A percentile compares a stretch with the other conserved stretches of the same genome.
These are phyloP conservation scores for Silurus aristotelis DNA, from an alignment of 2,797 vertebrate species.

Conservation along the genomic window DNA sequence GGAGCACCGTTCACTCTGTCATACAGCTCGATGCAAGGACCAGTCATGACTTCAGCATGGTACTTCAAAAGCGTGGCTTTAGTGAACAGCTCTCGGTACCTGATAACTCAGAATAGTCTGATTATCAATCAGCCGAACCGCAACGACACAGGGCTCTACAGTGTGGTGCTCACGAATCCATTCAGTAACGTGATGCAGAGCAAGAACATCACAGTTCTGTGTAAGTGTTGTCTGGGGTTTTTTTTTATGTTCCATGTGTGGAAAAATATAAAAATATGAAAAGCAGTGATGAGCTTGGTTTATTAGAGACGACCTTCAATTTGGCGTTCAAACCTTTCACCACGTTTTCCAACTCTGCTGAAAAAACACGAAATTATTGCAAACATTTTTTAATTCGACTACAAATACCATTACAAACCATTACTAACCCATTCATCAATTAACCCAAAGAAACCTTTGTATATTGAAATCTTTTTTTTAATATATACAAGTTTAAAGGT, in stretches of 20 bases:
- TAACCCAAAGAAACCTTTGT: no score
- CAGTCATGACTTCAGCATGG: conserved; percentile 70
- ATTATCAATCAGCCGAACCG: conserved; percentile 64
- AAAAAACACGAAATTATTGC: no score
- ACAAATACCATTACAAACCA: no score
- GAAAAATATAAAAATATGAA: neutral
- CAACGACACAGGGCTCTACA: conserved; percentile 73
- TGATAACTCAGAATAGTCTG: conserved; percentile 58
- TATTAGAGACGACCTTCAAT: neutral
- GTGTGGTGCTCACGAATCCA: conserved; percentile 75
- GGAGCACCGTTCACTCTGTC: conserved; percentile 57
- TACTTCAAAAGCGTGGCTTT: conserved; percentile 64
- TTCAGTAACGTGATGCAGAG: conserved; percentile 60
- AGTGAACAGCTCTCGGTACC: conserved; percentile 56
- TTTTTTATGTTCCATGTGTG: neutral
- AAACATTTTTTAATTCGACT: no score
- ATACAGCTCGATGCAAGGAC: conserved; percentile 66
- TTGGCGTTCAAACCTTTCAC: neutral
- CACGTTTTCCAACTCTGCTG: no score
- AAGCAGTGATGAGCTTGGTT: neutral
- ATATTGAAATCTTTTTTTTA: no score
- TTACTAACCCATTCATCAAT: no score
- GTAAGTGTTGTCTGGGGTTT: conserved; percentile 67
- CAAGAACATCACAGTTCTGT: conserved; percentile 69
- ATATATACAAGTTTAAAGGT: no score